Conservation (phyloP, 1,140 invertebrate species). For the Hypothenemus hampei region DNA sequence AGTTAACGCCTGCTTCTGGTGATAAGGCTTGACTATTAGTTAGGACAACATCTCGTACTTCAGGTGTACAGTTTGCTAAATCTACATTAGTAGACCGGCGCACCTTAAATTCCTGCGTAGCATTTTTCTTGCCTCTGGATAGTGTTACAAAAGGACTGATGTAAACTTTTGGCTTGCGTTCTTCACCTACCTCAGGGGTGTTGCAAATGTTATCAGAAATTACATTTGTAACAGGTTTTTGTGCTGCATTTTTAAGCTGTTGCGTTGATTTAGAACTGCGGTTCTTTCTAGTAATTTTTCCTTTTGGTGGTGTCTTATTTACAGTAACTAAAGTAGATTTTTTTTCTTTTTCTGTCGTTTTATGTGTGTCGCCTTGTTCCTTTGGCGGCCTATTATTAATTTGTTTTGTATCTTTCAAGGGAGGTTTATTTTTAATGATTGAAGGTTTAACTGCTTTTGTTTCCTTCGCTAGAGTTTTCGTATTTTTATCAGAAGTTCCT, state of each 20-base stretch:
- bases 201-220: not conserved
- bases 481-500: no score
- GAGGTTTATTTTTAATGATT: no score
- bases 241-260: not conserved
- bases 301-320: not conserved
- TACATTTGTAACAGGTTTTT: not conserved
- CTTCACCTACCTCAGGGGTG: not conserved
- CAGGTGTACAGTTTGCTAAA: not conserved
- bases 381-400: no score
- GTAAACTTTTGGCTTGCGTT: conserved; percentile 20
- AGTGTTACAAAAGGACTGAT: conserved; percentile 43
- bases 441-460: no score
- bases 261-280: not conserved
- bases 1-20: conserved; percentile 38
- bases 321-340: no score
- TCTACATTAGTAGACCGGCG: not conserved
- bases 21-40: conserved; percentile 10
- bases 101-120: conserved; percentile 6
- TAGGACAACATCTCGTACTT: conserved; percentile 2
- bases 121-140: conserved; percentile 34
- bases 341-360: no score
- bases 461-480: no score
- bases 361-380: no score
- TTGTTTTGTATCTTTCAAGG: no score
- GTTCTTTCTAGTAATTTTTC: not conserved